Evolutionary conservation across 2,888 invertebrate genomes (phyloP), one percentile per base, ranked within the genome.

Genomic region (Parnassius apollo): DNA sequence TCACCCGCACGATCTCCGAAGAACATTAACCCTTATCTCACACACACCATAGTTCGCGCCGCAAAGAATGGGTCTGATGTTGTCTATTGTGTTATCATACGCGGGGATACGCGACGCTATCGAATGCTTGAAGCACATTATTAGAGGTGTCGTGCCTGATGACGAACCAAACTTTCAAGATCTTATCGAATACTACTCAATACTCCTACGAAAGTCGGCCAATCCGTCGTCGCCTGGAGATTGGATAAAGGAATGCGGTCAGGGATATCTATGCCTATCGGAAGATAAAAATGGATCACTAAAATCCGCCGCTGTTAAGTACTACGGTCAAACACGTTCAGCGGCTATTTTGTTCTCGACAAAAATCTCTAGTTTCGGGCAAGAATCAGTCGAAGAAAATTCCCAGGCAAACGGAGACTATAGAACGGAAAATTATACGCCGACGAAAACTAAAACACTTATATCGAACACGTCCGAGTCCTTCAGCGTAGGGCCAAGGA

Each of bases 1-100:
- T 75, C 75, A 77, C 79, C 78, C 79, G 81, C 80, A 77, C 71
- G 76, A 69, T 71, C 69, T 70, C 68, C 69, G 71, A 74, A 76
- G 71, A 68, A 72, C 67, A 72, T 69, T 70, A 65, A 78, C 82
- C 82, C 74, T 66, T 73, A 67, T 72, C 71, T 71, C 57, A 53
- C 63, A 64, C 65, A 57, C 68, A 67, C 70, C 63, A 61, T 65
- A 59, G 59, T 56, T 49, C 64, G 67, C 69, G 65, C 65, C 66
- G 67, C 66, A 70, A 69, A 77, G 75, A 78, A 95, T 96, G 94
- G 96, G 96, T 78, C 92, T 96, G 71, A 83, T 96, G 75, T 85
- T 96, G 65, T 96, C 96, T 58, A 89, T 95, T 74, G 88, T 96
- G 68, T 93, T 96, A 67, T 93, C 95, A 68, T 96, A 96, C 83